These are phyloP conservation scores for Meteorus cinctellus DNA, from an alignment of 2,888 invertebrate genomes.

Conservation along the genomic window DNA sequence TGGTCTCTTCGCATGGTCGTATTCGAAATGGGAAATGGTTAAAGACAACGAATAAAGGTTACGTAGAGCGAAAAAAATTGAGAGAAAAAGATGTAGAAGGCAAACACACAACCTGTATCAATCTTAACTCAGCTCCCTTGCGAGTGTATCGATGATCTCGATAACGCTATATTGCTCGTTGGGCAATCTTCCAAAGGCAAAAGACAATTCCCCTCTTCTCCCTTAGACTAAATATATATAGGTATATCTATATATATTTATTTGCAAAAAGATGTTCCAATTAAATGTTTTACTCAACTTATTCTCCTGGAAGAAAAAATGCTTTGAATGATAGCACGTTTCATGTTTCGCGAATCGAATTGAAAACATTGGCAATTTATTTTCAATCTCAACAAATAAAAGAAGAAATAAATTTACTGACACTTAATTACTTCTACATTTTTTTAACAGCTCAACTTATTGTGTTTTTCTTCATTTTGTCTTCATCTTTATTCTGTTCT, in stretches of 20 bases:
- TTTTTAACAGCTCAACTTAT: not conserved
- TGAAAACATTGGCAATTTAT: not conserved
- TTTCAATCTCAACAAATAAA: not conserved
- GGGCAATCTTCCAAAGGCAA: slow-evolving; percentile 14
- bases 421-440: not conserved
- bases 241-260: not conserved
- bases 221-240: not conserved
- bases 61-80: not conserved
- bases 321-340: not conserved
- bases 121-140: slow-evolving; percentile 15
- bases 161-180: slow-evolving; percentile 6
- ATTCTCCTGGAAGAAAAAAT: slow-evolving; percentile 6
- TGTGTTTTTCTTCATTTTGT: not conserved
- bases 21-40: not conserved
- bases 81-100: not conserved
- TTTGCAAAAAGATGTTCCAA: slow-evolving; percentile 46
- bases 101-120: slow-evolving; percentile 18
- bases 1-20: not conserved
- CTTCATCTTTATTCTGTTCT: not conserved
- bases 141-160: slow-evolving; percentile 33
- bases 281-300: slow-evolving; percentile 37
- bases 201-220: not conserved
- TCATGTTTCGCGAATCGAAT: not conserved
- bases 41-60: slow-evolving; percentile 4
- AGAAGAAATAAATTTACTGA: not conserved